A percentile compares a stretch with the other conserved stretches of the same genome.
phyloP scores from a whole-genome alignment of 2,888 invertebrate genomes.

The Leucophenga montana region DNA sequence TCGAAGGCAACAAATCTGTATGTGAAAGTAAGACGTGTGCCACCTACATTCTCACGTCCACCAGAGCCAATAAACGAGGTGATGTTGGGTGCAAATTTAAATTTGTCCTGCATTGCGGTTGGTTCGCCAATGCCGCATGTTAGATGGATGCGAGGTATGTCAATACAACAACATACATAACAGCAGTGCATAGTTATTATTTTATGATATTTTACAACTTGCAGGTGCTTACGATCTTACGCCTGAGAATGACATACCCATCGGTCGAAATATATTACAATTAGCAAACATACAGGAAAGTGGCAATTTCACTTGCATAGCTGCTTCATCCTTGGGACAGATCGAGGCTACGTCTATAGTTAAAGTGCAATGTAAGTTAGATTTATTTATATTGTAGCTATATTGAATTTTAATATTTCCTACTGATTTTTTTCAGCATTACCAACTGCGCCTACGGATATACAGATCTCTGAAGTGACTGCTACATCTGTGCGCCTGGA shows the following conservation, averaged over 20 bases:
- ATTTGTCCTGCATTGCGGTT: constrained; percentile 96
- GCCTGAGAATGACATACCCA: constrained; percentile 88
- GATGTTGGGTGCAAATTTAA: constrained; percentile 91
- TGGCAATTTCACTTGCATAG: constrained; percentile 97
- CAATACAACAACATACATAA: background rate
- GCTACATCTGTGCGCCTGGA: constrained; percentile 92
- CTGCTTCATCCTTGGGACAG: constrained; percentile 93
- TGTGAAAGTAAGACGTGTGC: constrained; percentile 95
- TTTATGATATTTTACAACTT: background rate
- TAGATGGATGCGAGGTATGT: constrained; percentile 87
- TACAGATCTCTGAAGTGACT: constrained; percentile 93
- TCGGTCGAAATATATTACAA: constrained; percentile 89
- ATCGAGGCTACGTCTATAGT: constrained; percentile 91
- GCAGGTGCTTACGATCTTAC: constrained; percentile 85
- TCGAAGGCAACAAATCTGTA: constrained; percentile 92
- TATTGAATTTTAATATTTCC: background rate
- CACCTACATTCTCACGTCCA: constrained; percentile 95
- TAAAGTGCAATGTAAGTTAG: constrained; percentile 92
- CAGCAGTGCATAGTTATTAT: too few relatives aligned
- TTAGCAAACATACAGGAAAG: constrained; percentile 91
- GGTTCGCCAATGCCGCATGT: constrained; percentile 99
- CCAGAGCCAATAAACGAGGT: constrained; percentile 91
- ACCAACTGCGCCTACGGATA: constrained; percentile 91
- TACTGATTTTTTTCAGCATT: constrained; percentile 77
- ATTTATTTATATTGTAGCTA: too few relatives aligned